A percentile compares a stretch with the other conserved stretches of the same genome.
These are phyloP conservation scores for Pterocles burchelli DNA, from an alignment of 2,113 vertebrate species.

Conservation along the genomic window DNA sequence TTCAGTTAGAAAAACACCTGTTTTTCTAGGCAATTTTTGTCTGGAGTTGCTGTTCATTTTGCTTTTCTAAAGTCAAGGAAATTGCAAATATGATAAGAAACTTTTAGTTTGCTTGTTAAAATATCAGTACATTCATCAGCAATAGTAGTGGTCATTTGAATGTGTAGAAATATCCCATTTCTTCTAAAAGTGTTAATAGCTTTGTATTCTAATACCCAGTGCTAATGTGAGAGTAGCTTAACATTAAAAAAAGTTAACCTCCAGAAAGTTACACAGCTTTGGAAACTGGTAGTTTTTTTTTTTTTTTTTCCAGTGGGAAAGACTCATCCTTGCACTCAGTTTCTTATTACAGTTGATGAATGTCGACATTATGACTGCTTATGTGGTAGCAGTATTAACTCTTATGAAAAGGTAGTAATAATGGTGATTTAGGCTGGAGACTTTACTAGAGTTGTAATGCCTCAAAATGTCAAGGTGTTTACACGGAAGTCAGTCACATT, in stretches of 20 bases:
- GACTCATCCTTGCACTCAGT: neutral
- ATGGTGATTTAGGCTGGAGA: neutral
- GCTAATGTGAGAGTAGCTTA: neutral
- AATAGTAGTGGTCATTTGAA: neutral
- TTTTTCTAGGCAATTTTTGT: neutral
- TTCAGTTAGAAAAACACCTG: neutral
- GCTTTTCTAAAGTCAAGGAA: neutral
- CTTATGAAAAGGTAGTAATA: neutral
- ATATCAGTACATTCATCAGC: neutral
- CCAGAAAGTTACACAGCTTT: neutral
- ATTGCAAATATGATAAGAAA: neutral
- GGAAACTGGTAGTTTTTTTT: neutral
- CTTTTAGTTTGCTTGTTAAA: neutral
- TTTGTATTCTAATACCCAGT: neutral
- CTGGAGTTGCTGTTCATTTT: neutral
- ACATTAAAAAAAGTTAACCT: neutral
- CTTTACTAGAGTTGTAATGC: neutral
- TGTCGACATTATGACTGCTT: neutral
- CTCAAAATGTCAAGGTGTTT: neutral
- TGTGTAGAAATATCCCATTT: neutral
- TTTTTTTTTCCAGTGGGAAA: neutral
- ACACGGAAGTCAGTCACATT: neutral
- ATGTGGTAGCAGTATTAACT: neutral
- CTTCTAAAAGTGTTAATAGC: neutral
- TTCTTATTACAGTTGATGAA: neutral